Evolutionary conservation across 2,888 invertebrate species (phyloP).

Genomic region (Torymus auratus): DNA sequence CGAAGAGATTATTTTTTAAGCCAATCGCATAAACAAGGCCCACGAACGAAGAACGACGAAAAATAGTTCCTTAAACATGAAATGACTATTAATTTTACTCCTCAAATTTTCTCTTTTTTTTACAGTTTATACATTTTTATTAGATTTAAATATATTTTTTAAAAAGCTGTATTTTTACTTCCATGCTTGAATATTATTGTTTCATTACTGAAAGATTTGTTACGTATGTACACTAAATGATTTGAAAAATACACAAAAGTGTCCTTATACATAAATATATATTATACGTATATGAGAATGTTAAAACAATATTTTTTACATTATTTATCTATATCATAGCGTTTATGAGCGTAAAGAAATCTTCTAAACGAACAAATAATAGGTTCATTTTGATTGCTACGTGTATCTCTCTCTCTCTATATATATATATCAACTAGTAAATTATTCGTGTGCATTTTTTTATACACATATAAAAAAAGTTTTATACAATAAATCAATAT

Average conservation of each 20-base stretch:
- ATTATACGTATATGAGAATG: background rate
- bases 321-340: slow-evolving; percentile 10
- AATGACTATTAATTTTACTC: slow-evolving; percentile 32
- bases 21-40: slow-evolving; percentile 5
- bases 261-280: slow-evolving; percentile 21
- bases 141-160: slow-evolving; percentile 13
- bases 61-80: slow-evolving; percentile 51
- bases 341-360: slow-evolving; percentile 23
- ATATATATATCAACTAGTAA: slow-evolving; percentile 36
- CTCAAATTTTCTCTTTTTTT: slow-evolving; percentile 34
- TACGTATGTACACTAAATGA: background rate
- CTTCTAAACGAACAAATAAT: slow-evolving; percentile 7
- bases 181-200: background rate
- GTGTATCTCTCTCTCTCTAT: slow-evolving; percentile 11
- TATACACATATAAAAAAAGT: slow-evolving; percentile 12
- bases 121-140: slow-evolving; percentile 22
- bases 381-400: slow-evolving; percentile 2
- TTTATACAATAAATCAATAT: slow-evolving; percentile 44
- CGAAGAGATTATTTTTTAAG: slow-evolving; percentile 50
- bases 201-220: slow-evolving; percentile 9
- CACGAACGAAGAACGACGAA: slow-evolving; percentile 15
- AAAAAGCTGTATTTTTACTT: slow-evolving; percentile 25
- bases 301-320: slow-evolving; percentile 35
- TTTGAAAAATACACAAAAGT: slow-evolving; percentile 25
- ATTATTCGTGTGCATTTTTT: slow-evolving; percentile 49